phyloP scores from a whole-genome alignment of 1,140 invertebrate species.

The Drosophila elegans region DNA sequence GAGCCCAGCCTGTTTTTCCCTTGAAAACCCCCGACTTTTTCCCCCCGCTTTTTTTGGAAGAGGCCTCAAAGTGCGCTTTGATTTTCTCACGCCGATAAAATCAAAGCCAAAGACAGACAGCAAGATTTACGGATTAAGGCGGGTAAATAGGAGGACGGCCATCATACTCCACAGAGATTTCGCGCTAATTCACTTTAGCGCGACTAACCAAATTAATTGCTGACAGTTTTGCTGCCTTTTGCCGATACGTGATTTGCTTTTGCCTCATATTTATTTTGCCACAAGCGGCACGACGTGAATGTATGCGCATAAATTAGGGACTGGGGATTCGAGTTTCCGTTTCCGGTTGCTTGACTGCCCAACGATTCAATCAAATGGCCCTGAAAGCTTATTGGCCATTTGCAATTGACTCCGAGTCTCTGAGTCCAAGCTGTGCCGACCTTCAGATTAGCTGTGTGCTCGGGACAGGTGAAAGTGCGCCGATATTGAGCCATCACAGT shows the following conservation, averaged over 20 bases:
- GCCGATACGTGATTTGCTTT: constrained; percentile 25
- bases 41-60: not conserved
- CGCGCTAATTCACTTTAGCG: constrained; percentile 70
- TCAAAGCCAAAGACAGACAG: constrained; percentile 53
- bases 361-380: constrained; percentile 53
- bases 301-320: constrained; percentile 71
- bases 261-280: constrained; percentile 23
- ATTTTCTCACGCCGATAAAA: constrained; percentile 53
- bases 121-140: constrained; percentile 16
- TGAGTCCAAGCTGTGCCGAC: not conserved
- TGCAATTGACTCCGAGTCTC: constrained; percentile 15
- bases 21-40: not conserved
- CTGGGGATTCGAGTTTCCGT: constrained; percentile 12
- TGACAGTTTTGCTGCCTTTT: constrained; percentile 54
- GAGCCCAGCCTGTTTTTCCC: not conserved
- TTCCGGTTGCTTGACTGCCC: constrained; percentile 47
- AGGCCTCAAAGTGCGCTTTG: constrained; percentile 59
- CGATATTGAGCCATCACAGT: not conserved
- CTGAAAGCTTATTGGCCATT: constrained; percentile 40
- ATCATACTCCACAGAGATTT: constrained; percentile 41
- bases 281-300: constrained; percentile 4
- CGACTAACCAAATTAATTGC: constrained; percentile 76
- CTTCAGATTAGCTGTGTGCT: not conserved
- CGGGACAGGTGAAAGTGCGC: not conserved
- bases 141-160: constrained; percentile 10